phyloP scores from a whole-genome alignment of 2,113 vertebrate species.

The Cephalopterus ornatus region DNA sequence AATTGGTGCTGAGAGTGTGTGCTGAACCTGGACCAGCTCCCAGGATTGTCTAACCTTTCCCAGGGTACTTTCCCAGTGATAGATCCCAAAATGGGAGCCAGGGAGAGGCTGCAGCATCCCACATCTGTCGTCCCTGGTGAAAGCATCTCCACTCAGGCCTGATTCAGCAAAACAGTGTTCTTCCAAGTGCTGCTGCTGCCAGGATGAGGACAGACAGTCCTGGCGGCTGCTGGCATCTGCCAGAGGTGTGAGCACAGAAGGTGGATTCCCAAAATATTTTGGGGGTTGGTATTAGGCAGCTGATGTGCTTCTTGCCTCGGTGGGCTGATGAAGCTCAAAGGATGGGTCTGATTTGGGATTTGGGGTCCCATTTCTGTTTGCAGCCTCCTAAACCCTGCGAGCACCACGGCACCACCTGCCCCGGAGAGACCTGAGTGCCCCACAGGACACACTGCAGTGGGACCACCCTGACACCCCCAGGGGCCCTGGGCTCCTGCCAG shows the following conservation, averaged over 20 bases:
- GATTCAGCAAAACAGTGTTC: neutral
- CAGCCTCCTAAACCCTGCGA: neutral
- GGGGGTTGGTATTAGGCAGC: neutral
- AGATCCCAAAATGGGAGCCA: neutral
- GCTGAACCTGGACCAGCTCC: neutral
- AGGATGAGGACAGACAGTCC: neutral
- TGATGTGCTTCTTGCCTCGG: neutral
- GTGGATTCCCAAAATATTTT: neutral
- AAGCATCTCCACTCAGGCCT: neutral
- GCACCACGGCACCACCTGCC: accelerated
- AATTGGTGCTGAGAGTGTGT: neutral
- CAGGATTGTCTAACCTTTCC: neutral
- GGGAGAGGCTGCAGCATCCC: neutral
- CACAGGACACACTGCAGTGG: accelerated
- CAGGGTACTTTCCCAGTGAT: neutral
- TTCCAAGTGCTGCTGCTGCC: neutral
- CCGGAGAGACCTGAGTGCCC: accelerated
- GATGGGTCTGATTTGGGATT: neutral
- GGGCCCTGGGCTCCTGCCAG: neutral
- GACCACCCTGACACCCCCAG: neutral
- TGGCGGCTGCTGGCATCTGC: accelerated
- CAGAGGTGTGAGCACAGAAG: accelerated
- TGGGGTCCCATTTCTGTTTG: accelerated
- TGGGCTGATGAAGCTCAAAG: neutral
- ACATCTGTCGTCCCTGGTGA: neutral